phyloP scores from a whole-genome alignment of 2,797 vertebrate species.

The Semotilus atromaculatus region DNA sequence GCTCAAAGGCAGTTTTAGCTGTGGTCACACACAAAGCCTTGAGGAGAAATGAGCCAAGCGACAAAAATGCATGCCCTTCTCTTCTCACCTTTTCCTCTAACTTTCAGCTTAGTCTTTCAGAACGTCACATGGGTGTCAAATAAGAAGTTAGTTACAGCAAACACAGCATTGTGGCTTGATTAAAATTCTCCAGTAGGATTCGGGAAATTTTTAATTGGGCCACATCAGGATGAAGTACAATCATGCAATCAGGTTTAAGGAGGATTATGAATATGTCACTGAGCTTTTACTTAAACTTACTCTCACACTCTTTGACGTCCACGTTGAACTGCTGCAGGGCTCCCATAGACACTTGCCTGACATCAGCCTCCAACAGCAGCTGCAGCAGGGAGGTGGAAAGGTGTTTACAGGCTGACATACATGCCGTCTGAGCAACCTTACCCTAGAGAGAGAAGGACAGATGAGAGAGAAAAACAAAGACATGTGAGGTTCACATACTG shows the following conservation, averaged over 20 bases:
- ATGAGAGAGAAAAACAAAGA: slow-evolving; percentile 15
- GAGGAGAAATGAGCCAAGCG: slow-evolving; percentile 20
- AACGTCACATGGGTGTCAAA: background rate
- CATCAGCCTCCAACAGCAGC: slow-evolving; percentile 89
- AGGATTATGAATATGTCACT: background rate
- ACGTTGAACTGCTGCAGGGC: slow-evolving; percentile 93
- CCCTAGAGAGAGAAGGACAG: slow-evolving; percentile 76
- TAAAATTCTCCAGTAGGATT: background rate
- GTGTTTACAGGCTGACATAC: slow-evolving; percentile 98
- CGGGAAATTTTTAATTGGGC: background rate
- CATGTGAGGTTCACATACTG: background rate
- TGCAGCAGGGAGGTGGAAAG: slow-evolving; percentile 94
- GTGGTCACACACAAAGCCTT: slow-evolving; percentile 41
- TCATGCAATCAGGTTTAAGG: slow-evolving; percentile 1
- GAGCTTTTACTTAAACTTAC: slow-evolving; percentile 76
- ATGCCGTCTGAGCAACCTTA: slow-evolving; percentile 97
- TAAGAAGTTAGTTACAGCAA: background rate
- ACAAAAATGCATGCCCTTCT: slow-evolving; percentile 18
- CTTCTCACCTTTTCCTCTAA: slow-evolving; percentile 30
- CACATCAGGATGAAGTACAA: background rate
- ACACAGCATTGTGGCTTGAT: background rate
- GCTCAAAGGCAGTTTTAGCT: slow-evolving; percentile 46
- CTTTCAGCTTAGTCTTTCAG: slow-evolving; percentile 11
- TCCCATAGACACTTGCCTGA: slow-evolving; percentile 91
- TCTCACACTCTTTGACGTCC: slow-evolving; percentile 92